Percentiles rank a stretch among this genome's conserved stretches.
Evolutionary conservation across 2,888 invertebrate species (phyloP).

Genomic region (Adelphocoris suturalis): DNA sequence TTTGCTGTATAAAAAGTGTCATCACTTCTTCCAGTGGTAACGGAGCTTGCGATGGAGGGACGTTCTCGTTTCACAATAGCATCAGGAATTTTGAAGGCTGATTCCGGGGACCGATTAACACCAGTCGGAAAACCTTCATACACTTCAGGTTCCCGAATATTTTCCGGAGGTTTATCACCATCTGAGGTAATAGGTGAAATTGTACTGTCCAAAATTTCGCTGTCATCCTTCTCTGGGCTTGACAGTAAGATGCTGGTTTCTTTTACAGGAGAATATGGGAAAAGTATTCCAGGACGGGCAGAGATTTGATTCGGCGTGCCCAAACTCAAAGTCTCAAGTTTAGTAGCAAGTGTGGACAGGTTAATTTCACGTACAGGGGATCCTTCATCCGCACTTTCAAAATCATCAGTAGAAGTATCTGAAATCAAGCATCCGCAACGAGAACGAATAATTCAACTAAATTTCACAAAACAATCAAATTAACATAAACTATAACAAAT

Average conservation of each 20-base stretch:
- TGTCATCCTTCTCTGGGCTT: neutral
- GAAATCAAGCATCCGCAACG: conserved; percentile 65
- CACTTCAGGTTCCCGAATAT: neutral
- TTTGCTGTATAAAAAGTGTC: neutral
- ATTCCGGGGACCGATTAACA: neutral
- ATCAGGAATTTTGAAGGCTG: neutral
- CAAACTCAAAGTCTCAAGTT: conserved; percentile 31
- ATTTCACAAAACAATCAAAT: neutral
- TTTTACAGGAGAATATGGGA: conserved; percentile 55
- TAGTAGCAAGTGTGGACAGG: conserved; percentile 14
- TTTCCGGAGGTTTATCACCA: neutral
- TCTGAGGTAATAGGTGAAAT: neutral
- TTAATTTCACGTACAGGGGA: conserved; percentile 27
- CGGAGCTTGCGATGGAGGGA: neutral
- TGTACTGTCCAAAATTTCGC: neutral
- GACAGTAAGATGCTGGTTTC: neutral
- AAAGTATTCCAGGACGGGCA: neutral
- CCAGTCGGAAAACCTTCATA: neutral
- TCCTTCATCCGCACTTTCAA: conserved; percentile 74
- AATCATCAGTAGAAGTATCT: conserved; percentile 74
- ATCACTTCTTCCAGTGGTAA: neutral
- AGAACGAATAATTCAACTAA: conserved; percentile 26
- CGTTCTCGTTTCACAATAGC: neutral
- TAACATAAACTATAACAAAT: neutral
- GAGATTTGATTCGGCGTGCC: neutral